Base-by-base conservation (phyloP, 2,888 invertebrate genomes). In the Tolmerus cingulatus region DNA sequence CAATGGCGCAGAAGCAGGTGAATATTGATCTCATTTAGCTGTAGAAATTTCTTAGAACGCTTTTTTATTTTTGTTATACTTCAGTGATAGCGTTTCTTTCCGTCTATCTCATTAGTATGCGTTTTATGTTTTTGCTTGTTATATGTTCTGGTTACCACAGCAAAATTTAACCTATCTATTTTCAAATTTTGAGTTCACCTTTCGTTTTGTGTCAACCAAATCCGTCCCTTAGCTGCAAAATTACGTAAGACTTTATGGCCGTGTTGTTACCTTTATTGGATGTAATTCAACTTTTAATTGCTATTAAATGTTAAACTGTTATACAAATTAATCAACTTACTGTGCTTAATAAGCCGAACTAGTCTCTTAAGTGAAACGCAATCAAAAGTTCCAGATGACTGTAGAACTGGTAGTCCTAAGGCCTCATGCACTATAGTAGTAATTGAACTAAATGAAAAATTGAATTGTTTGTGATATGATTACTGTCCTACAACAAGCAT, bases 1-100 rank as follows among this genome's bases (percentile, higher is more conserved):
- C 97, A 90, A 96, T 97, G 97, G 97, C 97, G 92, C 98, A 98
- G 93, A 98, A 98, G 94, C 98, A 98, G 97, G 98, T 98, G 95
- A 91, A 89, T 88, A 34, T 14, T 51, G 27, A 16, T 34, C 0
- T 77, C n/a, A 34, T 23, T 77, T 77, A 66, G 66, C 66, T 27
- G 27, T 66, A 66, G 66, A 66, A 5, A 66, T 27, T 74, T 27
- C 34, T 74, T 74, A 74, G 66, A 74, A 5, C 40, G 74, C 74
- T 74, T 74, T 40, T 74, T 74, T 85, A 84, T 57, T 57, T 85
- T 85, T 27, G 40, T 76, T 81, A 51, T 55, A 81, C 51, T 30
- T 51, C 46, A 81, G 46, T 55, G 30, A 81, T 81, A 81, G 81
- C 46, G 19, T 81, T 81, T 81, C 43, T 51, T 81, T 78, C 23